phyloP scores from a whole-genome alignment of 2,113 vertebrate genomes.

The Orientallactaga bullata region DNA sequence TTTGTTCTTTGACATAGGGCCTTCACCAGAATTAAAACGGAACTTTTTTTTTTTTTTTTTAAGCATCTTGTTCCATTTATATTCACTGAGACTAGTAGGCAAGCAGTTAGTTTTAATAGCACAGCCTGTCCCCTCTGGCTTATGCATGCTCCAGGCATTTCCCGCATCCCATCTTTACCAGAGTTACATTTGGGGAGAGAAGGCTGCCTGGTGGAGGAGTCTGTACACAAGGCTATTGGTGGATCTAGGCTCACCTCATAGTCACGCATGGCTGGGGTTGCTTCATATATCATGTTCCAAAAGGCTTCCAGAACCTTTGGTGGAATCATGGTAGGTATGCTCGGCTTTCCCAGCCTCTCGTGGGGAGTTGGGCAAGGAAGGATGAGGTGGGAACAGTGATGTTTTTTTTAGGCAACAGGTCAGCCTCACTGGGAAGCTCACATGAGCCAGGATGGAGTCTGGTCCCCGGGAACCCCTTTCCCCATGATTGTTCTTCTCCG shows the following conservation, averaged over 20 bases:
- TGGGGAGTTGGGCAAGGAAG: background rate
- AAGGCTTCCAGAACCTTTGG: background rate
- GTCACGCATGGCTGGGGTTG: background rate
- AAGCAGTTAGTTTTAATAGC: background rate
- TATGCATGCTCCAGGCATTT: background rate
- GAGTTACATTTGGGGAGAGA: background rate
- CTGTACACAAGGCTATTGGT: background rate
- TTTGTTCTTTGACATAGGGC: constrained; percentile 1
- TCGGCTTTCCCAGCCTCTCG: background rate
- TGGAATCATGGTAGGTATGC: background rate
- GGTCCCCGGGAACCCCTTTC: background rate
- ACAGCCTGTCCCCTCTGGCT: background rate
- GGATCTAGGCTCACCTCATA: background rate
- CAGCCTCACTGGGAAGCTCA: background rate
- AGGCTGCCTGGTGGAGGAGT: background rate
- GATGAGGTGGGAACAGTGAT: accelerated
- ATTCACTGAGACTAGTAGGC: background rate
- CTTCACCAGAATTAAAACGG: background rate
- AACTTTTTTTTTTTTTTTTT: background rate
- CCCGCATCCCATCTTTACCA: background rate
- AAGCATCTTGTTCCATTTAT: background rate
- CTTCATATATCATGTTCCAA: background rate
- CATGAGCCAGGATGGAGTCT: background rate
- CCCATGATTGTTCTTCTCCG: too few species aligned
- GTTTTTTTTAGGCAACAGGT: too few species aligned